phyloP scores from a whole-genome alignment of 2,888 invertebrate genomes.

The Caenorhabditis uteleia region DNA sequence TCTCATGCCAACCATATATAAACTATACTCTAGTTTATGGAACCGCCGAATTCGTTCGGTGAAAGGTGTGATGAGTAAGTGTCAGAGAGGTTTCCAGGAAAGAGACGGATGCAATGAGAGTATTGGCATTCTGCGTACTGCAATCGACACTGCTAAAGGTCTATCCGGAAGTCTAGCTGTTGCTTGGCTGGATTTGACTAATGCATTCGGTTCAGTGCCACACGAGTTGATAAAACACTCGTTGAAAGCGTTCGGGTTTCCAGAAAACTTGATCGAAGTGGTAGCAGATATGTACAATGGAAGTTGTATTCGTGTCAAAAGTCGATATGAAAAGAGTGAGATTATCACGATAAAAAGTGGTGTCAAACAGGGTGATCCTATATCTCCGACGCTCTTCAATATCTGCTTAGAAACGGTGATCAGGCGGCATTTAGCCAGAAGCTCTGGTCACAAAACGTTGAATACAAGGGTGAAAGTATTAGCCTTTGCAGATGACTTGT shows the following conservation, averaged over 20 bases:
- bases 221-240: slow-evolving; percentile 4
- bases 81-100: slow-evolving; percentile 5
- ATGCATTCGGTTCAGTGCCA: slow-evolving; percentile 25
- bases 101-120: slow-evolving; percentile 8
- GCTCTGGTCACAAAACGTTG: background rate
- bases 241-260: slow-evolving; percentile 6
- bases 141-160: slow-evolving; percentile 12
- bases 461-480: slow-evolving; percentile 7
- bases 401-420: slow-evolving; percentile 62
- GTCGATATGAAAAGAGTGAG: slow-evolving; percentile 5
- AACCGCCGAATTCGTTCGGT: background rate
- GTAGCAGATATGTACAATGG: slow-evolving; percentile 17
- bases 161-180: slow-evolving; percentile 1
- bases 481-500: slow-evolving; percentile 36
- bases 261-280: background rate
- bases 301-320: slow-evolving; percentile 8
- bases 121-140: slow-evolving; percentile 13
- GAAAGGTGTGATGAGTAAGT: slow-evolving; percentile 5
- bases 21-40: slow-evolving; percentile 5
- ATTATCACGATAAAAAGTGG: slow-evolving; percentile 50
- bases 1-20: slow-evolving; percentile 7
- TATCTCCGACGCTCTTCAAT: slow-evolving; percentile 69
- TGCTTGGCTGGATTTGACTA: slow-evolving; percentile 21
- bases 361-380: slow-evolving; percentile 69
- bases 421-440: slow-evolving; percentile 1